Base-by-base conservation (phyloP, 2,797 vertebrate genomes). In the Glossophaga mutica region DNA sequence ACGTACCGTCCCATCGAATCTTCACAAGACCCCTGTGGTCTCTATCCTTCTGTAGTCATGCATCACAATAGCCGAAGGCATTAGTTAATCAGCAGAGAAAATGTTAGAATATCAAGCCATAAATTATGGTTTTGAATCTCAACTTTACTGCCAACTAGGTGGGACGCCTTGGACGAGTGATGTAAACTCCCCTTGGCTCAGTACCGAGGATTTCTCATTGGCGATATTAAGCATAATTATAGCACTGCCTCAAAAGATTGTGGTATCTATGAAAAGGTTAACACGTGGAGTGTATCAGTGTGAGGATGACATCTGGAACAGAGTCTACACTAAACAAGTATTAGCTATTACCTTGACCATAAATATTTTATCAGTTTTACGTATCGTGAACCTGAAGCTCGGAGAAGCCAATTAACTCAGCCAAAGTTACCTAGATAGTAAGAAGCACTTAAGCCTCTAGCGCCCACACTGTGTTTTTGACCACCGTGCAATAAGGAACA, bases 361-460 rank as follows among this genome's bases (percentile, higher is more conserved):
- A 70, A 94, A 94, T 83, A 71, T 82, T 46, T 91, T 76, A 48
- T 42, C 39, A 52, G 5, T 68, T 95, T 83, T 50, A 73, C 14
- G 44, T 21, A 57, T 39, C 34, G 21, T 70, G 48, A 74, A 44
- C 2, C 6, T 34, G 42, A 83, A 79, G 34, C 39, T 95, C 39
- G n/a, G 8, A 81, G 32, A 89, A 90, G 34, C 46, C 86, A 93
- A 84, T 79, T 74, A 96, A 57, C n/a, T 89, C 32, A 9, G 21
- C 21, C 70, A 89, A 94, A 70, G 79, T 96, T 77, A 93, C 32
- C n/a, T 1, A 57, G 34, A 50, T 78, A 83, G 34, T 21, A 74
- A 81, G 52, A 37, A 46, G 21, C 18, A 84, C n/a, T 73, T 15
- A 55, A 86, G 16, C 11, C 70, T 87, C 39, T 67, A 65, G 50